Percentiles rank a stretch among this genome's conserved stretches.
These are phyloP conservation scores for Aurelia aurita complex sp. Pacific DNA, from an alignment of 30 jellyfish, hydroid and myxozoan species.

Conservation along the genomic window DNA sequence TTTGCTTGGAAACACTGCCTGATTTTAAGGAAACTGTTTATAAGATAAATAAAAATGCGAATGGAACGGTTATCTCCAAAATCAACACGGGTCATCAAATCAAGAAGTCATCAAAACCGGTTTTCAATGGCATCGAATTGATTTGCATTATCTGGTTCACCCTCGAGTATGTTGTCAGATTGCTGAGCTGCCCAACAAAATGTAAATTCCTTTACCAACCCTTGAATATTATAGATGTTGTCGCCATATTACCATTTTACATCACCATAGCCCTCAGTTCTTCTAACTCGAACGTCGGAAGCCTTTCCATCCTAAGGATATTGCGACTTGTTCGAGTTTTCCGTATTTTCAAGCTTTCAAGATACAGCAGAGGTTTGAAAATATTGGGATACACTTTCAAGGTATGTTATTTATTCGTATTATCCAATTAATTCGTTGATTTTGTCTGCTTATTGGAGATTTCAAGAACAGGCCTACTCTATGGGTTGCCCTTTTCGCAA, in stretches of 20 bases:
- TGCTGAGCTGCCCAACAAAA: constrained; percentile 79
- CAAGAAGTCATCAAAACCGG: constrained; percentile 50
- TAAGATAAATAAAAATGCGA: constrained; percentile 43
- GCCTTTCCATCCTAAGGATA: constrained; percentile 92
- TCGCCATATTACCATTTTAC: constrained; percentile 95
- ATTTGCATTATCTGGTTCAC: constrained; percentile 94
- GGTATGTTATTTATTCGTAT: constrained; percentile 50
- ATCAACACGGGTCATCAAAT: constrained; percentile 62
- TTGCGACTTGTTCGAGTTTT: constrained; percentile 93
- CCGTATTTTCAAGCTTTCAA: constrained; percentile 88
- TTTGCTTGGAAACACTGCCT: constrained; percentile 95
- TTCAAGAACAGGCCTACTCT: constrained; percentile 42
- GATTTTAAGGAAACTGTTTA: constrained; percentile 74
- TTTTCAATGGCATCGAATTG: constrained; percentile 69
- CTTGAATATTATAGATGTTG: constrained; percentile 80
- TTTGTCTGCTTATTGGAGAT: not conserved
- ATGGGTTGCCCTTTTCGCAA: constrained; percentile 8
- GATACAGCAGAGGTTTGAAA: constrained; percentile 96
- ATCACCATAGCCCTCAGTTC: constrained; percentile 71
- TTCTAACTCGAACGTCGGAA: constrained; percentile 76
- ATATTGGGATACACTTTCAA: constrained; percentile 94
- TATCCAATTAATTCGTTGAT: not conserved
- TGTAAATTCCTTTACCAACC: constrained; percentile 78
- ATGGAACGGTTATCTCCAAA: constrained; percentile 62
- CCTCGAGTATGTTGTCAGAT: constrained; percentile 76